Evolutionary conservation across 2,888 invertebrate species (phyloP).

Genomic region (Eristalis tenax): DNA sequence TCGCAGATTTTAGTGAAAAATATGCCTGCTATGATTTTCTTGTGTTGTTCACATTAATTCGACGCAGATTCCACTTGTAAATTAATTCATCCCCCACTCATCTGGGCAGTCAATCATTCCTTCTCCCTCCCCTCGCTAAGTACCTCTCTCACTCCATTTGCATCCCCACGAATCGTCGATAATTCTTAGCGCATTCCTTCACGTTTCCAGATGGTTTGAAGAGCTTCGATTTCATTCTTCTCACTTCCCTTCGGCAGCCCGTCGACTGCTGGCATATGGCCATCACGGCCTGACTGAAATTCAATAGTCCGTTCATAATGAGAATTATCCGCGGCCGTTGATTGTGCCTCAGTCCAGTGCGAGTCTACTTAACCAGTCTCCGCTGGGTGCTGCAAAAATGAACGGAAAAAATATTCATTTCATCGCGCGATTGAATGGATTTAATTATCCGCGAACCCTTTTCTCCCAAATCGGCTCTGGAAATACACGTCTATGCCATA

Average conservation of each 20-base stretch:
- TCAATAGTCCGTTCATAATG: slow-evolving; percentile 27
- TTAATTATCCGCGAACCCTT: slow-evolving; percentile 20
- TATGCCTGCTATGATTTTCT: too few species aligned
- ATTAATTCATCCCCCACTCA: too few species aligned
- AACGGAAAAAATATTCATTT: slow-evolving; percentile 38
- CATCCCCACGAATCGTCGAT: too few species aligned
- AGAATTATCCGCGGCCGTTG: not conserved
- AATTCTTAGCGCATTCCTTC: not conserved
- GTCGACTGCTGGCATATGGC: not conserved
- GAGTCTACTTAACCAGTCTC: not conserved
- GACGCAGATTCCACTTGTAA: too few species aligned
- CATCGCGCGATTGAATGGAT: slow-evolving; percentile 6
- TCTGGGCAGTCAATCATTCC: too few species aligned
- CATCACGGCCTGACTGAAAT: not conserved
- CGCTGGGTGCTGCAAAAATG: not conserved
- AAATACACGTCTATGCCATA: not conserved
- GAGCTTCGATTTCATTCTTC: not conserved
- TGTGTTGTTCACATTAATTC: too few species aligned
- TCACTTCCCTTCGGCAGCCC: not conserved
- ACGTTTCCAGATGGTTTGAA: not conserved
- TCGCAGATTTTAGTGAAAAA: too few species aligned
- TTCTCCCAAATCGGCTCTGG: not conserved
- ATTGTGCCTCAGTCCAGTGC: not conserved
- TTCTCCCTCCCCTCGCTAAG: too few species aligned
- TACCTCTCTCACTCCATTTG: too few species aligned